phyloP scores from a whole-genome alignment of 2,888 invertebrate species.

The Mechanitis messenoides region DNA sequence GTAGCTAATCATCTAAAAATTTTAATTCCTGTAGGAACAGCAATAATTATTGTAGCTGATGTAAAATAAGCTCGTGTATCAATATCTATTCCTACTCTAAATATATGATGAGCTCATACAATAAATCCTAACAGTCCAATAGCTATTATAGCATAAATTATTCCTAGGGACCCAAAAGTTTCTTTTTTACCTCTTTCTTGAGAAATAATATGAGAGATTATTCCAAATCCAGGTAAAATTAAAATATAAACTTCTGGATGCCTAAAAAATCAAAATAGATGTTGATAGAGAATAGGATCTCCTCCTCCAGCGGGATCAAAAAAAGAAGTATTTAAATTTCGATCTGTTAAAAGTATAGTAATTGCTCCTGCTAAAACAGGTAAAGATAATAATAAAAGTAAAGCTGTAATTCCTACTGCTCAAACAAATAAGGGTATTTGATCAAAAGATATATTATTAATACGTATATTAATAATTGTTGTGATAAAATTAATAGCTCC shows the following conservation, averaged over 20 bases:
- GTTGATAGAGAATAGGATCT: conserved; percentile 88
- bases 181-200: conserved; percentile 85
- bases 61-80: conserved; percentile 91
- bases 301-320: conserved; percentile 89
- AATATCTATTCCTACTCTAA: conserved; percentile 89
- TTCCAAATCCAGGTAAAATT: conserved; percentile 88
- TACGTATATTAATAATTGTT: conserved; percentile 84
- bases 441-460: conserved; percentile 76
- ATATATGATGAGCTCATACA: conserved; percentile 91
- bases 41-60: conserved; percentile 91
- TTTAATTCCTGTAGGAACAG: conserved; percentile 89
- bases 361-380: conserved; percentile 88
- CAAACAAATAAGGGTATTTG: conserved; percentile 85
- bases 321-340: conserved; percentile 88
- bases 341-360: conserved; percentile 86
- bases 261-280: conserved; percentile 92
- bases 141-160: conserved; percentile 89
- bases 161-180: conserved; percentile 83
- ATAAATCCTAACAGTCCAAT: conserved; percentile 90
- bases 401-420: conserved; percentile 76
- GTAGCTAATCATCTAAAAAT: conserved; percentile 86
- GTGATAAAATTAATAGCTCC: conserved; percentile 88
- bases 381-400: conserved; percentile 79
- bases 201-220: conserved; percentile 86
- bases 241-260: conserved; percentile 92